Base-by-base conservation (phyloP, 2,113 vertebrate species). In the Vimba vimba region DNA sequence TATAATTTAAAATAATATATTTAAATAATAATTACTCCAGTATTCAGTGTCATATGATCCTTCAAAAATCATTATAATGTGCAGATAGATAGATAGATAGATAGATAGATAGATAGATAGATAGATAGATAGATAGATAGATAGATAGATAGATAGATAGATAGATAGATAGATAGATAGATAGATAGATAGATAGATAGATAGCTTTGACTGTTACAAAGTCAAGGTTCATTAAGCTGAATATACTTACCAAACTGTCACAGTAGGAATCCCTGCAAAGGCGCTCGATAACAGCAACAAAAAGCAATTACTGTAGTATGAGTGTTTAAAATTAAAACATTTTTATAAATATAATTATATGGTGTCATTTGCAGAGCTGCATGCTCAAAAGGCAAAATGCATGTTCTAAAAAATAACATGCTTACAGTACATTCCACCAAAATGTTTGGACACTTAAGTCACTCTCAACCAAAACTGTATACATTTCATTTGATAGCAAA, bases 231-330 rank as follows among this genome's bases (percentile, higher is more conserved):
- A 21, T 11, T 36, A 55, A 73, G 6, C 23, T 25, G 47, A 39
- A 83, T 71, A 71, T 39, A 69, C 19, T 33, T 39, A 57, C 60
- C 43, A 71, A 83, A 74, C 39, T 19, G 69, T 74, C 36, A 30
- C 50, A 39, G 66, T 73, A 60, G 50, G 19, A 36, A 83, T n/a
- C 52, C 36, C 55, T 75, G 27, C 43, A 25, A 75, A 74, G 5
- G 30, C 3, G 30, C 23, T 2, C 52, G 27, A 27, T 83, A 71
- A 83, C 50, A 59, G 71, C 12, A 13, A 52, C 66, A 73, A n/a
- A 39, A 39, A 23, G 21, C 33, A 23, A 71, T 39, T 43, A 43
- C 19, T 71, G 68, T 8, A 19, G 64, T 9, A 71, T 66, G 27
- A 66, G 13, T 66, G 27, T 30, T 66, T 33, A 33, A 33, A 68